Evolutionary conservation across 64 coral and sea anemone genomes (phyloP).

Genomic region (Hydrozoanthus tunicans): DNA sequence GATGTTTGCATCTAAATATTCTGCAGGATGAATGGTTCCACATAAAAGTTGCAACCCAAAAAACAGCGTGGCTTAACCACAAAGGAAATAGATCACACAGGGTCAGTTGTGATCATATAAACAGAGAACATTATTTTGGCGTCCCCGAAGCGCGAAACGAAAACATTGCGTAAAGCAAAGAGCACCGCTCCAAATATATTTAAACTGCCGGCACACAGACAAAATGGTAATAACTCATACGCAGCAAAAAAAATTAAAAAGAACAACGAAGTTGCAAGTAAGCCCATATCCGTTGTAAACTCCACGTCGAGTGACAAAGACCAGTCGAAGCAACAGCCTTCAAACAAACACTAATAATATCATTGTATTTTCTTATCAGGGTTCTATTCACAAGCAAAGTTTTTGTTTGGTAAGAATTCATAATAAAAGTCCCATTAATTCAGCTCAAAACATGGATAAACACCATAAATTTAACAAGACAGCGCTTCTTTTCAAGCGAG

Average conservation of each 20-base stretch:
- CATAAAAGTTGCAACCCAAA: not conserved
- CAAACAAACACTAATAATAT: no score
- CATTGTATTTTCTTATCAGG: not conserved
- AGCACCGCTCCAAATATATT: not conserved
- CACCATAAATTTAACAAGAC: not conserved
- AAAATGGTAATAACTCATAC: no score
- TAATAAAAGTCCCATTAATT: not conserved
- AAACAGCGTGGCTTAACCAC: not conserved
- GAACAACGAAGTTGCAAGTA: not conserved
- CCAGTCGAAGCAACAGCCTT: not conserved
- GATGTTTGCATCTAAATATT: not conserved
- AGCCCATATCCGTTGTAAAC: not conserved
- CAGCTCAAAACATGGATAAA: not conserved
- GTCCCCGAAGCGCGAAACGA: not conserved
- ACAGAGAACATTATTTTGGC: constrained; percentile 20
- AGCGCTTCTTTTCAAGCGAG: not conserved
- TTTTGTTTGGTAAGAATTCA: not conserved
- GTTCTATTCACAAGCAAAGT: not conserved
- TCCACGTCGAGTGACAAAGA: not conserved
- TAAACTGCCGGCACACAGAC: no score
- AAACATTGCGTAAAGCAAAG: constrained; percentile 1
- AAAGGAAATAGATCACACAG: constrained; percentile 45
- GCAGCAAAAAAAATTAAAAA: no score
- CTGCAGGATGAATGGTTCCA: not conserved
- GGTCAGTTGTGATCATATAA: constrained; percentile 26